These are phyloP conservation scores for Odontophorus gujanensis DNA, from an alignment of 2,113 vertebrate species.

Conservation along the genomic window DNA sequence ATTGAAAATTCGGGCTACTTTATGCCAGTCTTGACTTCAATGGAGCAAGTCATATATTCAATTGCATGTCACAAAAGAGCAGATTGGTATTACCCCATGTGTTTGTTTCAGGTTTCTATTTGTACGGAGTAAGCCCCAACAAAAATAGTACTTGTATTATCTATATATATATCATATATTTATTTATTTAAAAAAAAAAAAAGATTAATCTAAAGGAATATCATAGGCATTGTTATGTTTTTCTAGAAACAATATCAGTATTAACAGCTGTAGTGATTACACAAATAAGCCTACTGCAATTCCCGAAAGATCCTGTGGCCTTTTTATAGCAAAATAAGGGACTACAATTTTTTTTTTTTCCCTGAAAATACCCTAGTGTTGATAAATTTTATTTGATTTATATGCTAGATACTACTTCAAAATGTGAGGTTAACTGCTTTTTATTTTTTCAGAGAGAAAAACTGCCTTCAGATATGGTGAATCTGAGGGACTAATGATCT, in stretches of 20 bases:
- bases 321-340: background rate
- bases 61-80: background rate
- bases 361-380: background rate
- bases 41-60: background rate
- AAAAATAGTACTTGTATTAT: background rate
- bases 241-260: background rate
- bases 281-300: background rate
- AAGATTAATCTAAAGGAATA: background rate
- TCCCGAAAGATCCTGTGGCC: background rate
- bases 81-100: background rate
- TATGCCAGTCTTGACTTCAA: background rate
- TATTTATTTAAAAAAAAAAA: background rate
- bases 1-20: background rate
- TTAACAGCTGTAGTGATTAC: background rate
- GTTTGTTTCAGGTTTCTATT: background rate
- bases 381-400: background rate
- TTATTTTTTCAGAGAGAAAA: background rate
- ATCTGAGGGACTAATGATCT: background rate
- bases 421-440: fast-evolving
- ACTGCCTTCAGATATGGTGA: background rate
- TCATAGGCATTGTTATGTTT: background rate
- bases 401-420: background rate
- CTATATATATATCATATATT: background rate
- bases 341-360: background rate
- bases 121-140: background rate